phyloP scores from a whole-genome alignment of 2,888 invertebrate genomes.

The Tenthredo mesomela region DNA sequence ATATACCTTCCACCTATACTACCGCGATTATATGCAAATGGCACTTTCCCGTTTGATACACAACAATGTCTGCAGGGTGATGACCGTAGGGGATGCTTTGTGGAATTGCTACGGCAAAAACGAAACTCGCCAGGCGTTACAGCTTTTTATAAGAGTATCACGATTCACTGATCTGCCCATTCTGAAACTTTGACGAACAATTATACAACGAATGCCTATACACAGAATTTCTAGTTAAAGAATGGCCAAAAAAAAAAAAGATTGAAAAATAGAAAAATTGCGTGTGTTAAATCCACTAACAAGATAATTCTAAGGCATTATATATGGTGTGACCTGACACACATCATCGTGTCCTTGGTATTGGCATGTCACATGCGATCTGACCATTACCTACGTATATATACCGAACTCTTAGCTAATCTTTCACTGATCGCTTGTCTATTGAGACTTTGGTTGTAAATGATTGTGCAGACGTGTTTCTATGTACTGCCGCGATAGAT shows the following conservation, averaged over 20 bases:
- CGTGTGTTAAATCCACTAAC: background rate
- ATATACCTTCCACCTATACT: background rate
- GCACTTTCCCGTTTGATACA: conserved; percentile 18
- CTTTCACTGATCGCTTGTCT: background rate
- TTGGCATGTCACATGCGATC: conserved; percentile 27
- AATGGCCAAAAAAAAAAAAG: background rate
- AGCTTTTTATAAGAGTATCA: background rate
- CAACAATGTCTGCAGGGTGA: background rate
- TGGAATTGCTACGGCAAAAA: background rate
- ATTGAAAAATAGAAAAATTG: background rate
- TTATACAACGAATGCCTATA: no score
- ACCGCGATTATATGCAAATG: background rate
- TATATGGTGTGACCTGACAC: background rate
- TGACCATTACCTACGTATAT: background rate
- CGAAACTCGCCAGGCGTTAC: background rate
- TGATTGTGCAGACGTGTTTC: background rate
- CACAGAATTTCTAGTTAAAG: no score
- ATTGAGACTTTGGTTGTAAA: background rate
- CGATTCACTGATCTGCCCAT: background rate
- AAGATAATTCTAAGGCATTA: background rate
- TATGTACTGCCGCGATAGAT: background rate
- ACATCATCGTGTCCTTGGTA: background rate
- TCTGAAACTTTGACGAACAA: background rate
- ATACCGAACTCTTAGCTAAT: background rate
- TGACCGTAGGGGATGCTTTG: conserved; percentile 29